These are phyloP conservation scores for Tokudaia tokunoshimensis DNA, from an alignment of 2,797 vertebrate species.

Conservation along the genomic window DNA sequence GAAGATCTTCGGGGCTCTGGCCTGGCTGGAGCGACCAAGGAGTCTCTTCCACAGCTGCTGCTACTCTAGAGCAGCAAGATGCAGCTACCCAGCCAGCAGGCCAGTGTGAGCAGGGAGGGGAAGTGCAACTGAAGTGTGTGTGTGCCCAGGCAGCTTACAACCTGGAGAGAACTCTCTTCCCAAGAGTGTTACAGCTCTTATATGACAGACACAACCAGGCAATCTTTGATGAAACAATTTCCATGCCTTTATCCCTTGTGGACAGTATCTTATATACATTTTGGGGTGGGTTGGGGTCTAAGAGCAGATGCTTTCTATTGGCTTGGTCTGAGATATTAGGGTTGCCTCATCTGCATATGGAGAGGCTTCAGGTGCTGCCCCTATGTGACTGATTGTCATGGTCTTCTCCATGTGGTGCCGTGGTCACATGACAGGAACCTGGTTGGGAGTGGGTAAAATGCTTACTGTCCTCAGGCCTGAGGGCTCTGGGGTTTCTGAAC, in stretches of 20 bases:
- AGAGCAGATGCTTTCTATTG: not conserved
- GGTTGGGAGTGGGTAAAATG: not conserved
- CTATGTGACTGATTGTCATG: not conserved
- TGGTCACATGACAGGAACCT: too few species aligned
- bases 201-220: not conserved
- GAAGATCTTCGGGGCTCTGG: not conserved
- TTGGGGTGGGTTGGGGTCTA: not conserved
- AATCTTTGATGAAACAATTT: not conserved
- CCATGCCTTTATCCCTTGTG: not conserved
- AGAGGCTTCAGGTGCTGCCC: too few species aligned
- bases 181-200: not conserved
- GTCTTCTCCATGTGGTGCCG: not conserved
- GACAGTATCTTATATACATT: not conserved
- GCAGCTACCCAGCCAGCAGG: not conserved
- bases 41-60: not conserved
- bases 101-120: not conserved
- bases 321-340: not conserved
- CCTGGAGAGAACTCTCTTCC: not conserved
- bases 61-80: not conserved
- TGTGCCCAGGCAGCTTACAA: not conserved
- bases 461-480: not conserved
- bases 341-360: not conserved
- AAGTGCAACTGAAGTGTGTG: not conserved
- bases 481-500: not conserved
- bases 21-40: not conserved